Evolutionary conservation across 2,113 vertebrate genomes (phyloP), one percentile per base, ranked within the genome.

Genomic region (Catharus fuscescens): DNA sequence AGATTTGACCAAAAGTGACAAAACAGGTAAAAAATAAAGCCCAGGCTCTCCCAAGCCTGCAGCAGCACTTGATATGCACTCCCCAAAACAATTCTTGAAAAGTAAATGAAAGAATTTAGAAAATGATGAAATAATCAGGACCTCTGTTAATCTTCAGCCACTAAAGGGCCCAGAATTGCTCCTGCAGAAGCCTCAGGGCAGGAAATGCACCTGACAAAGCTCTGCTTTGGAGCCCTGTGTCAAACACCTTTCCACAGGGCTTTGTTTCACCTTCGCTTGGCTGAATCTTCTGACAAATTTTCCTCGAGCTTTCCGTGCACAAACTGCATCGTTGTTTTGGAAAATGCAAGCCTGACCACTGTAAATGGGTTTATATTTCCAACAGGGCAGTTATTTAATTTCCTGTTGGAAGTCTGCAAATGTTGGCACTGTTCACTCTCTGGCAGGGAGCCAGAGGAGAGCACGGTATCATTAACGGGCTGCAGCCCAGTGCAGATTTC

Each of bases 351-450:
- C 97, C 98, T 98, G 98, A 98, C 98, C 98, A 97, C 98, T 88
- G 90, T 98, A 98, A 97, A 97, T 97, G 97, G 98, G 98, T 98
- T 98, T 97, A 97, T 98, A 98, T 99, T 99, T 99, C 98, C 98
- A 98, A 97, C 98, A 98, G 98, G 97, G 97, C 97, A 97, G 98
- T 98, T 98, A 98, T 98, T 99, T 98, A 95, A 99, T 98, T 98
- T 99, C 98, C 98, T 98, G 93, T 97, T 98, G 97, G 98, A 98
- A 98, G 98, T 98, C 98, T 98, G 98, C 98, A 97, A 98, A 97
- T 95, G 96, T 97, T 98, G 98, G 98, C 98, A 95, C 97, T 90
- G 97, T 97, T 97, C 73, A 9, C 86, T 93, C 34, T 29, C 96
- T 98, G 98, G 98, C 98, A 70, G 65, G 77, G 59, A 52, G 94